Evolutionary conservation across 1,140 invertebrate species (phyloP), one percentile per base, ranked within the genome.

Genomic region (Panagrolaimus sp.): DNA sequence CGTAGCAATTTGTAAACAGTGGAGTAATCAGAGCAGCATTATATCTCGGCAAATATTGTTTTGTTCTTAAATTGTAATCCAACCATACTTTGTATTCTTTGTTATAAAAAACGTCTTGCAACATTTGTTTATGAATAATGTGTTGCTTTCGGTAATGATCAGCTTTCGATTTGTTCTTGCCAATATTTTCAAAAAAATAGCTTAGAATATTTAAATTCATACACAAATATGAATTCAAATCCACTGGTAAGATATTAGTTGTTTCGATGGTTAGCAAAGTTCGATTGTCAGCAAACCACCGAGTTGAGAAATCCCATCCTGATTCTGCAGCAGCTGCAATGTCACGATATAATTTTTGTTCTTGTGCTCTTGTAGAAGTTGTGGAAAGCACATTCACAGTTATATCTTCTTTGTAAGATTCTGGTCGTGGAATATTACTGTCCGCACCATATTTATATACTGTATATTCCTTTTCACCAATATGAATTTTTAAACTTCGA

Each of bases 231-330:
- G 89, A 85, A 80, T 93, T 93, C 4, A 93, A 84, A 82, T 92
- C 91, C 1, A 92, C 91, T 0, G 91, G 91, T 38, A 92, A 84
- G 27, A 92, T 89, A 61, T 88, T 42, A 8, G 67, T 53, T 1
- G 77, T 78, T 23, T 78, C 66, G 9, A 77, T 67, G 8, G 70
- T 72, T 9, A 61, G 43, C 16, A 65, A 46, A 8, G 31, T 69
- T 31, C 63, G n/a, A 13, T 78, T 75, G 63, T 75, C 69, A 25
- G 89, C 88, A 78, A 92, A 92, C 93, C 93, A 96, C 61, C 92
- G 86, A 5, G 90, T 91, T 13, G 91, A 92, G 84, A 94, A 96
- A 82, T 96, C 93, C 92, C 92, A 95, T 1, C 92, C 93, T 0
- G 91, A 92, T 81, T 95, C 92, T 0, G 91, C 91, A 0, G 90